These are phyloP conservation scores for Mycteria americana DNA, from an alignment of 2,797 vertebrate species.

Conservation along the genomic window DNA sequence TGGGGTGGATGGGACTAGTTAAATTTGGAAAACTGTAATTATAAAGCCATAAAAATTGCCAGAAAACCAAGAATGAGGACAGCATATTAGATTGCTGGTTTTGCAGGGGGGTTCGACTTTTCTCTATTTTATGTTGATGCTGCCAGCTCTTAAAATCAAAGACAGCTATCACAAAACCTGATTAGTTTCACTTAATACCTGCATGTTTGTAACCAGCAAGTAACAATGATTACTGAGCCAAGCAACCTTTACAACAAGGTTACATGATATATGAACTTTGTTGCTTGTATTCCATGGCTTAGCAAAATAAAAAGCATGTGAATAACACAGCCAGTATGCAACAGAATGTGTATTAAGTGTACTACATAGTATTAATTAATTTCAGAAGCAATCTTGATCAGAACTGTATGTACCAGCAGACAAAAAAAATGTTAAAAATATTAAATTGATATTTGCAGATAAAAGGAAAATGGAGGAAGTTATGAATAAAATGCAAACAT, in stretches of 20 bases:
- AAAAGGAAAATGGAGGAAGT: not conserved
- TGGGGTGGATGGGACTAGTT: not conserved
- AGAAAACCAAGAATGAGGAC: not conserved
- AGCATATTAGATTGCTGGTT: not conserved
- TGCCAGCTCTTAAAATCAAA: not conserved
- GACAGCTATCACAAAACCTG: not conserved
- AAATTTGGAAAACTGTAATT: not conserved
- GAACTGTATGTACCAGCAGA: not conserved
- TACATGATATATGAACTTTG: not conserved
- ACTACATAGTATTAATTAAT: not conserved
- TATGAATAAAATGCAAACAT: not conserved
- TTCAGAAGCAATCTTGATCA: not conserved
- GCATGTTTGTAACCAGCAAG: not conserved
- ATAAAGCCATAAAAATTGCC: not conserved
- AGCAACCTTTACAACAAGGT: not conserved
- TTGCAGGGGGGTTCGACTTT: not conserved
- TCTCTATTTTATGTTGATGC: not conserved
- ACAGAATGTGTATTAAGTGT: not conserved
- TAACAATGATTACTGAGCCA: not conserved
- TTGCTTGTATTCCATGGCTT: not conserved
- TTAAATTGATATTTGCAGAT: not conserved
- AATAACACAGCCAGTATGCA: not conserved
- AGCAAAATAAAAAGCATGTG: not conserved
- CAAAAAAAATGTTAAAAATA: not conserved
- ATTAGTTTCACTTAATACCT: not conserved